phyloP scores from a whole-genome alignment of 1,140 invertebrate species.

The Ectropis grisescens region DNA sequence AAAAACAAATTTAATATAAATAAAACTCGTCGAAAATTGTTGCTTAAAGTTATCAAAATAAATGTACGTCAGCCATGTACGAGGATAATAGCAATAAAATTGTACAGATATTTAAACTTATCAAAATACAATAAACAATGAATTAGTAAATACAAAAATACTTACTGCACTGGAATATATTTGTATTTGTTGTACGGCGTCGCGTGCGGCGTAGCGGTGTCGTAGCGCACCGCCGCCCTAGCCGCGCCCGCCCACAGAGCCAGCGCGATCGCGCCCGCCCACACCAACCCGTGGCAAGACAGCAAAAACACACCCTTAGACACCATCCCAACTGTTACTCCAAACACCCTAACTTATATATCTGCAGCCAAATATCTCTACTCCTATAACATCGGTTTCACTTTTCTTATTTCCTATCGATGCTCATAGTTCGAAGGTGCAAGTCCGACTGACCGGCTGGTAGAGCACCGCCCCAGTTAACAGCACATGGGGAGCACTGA shows the following conservation, averaged over 20 bases:
- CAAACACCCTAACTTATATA: neutral
- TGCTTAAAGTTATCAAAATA: too few relatives aligned
- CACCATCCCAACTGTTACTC: slow-evolving; percentile 13
- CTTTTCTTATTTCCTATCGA: slow-evolving; percentile 6
- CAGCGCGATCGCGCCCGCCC: slow-evolving; percentile 26
- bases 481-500: slow-evolving; percentile 30
- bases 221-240: slow-evolving; percentile 33
- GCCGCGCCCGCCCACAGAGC: slow-evolving; percentile 43
- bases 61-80: too few relatives aligned
- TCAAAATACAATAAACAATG: too few relatives aligned
- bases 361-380: neutral
- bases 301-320: slow-evolving; percentile 25
- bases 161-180: slow-evolving; percentile 51
- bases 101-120: too few relatives aligned
- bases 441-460: slow-evolving; percentile 34
- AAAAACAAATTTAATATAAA: too few relatives aligned
- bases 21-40: too few relatives aligned
- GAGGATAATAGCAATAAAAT: too few relatives aligned
- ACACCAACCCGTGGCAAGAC: slow-evolving; percentile 39
- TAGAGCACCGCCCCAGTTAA: slow-evolving; percentile 40
- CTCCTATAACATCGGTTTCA: slow-evolving; percentile 8
- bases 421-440: slow-evolving; percentile 25
- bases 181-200: slow-evolving; percentile 40
- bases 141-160: too few relatives aligned
- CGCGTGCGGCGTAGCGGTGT: slow-evolving; percentile 46